Evolutionary conservation across 2,888 invertebrate species (phyloP).

Genomic region (Diabrotica balteata): DNA sequence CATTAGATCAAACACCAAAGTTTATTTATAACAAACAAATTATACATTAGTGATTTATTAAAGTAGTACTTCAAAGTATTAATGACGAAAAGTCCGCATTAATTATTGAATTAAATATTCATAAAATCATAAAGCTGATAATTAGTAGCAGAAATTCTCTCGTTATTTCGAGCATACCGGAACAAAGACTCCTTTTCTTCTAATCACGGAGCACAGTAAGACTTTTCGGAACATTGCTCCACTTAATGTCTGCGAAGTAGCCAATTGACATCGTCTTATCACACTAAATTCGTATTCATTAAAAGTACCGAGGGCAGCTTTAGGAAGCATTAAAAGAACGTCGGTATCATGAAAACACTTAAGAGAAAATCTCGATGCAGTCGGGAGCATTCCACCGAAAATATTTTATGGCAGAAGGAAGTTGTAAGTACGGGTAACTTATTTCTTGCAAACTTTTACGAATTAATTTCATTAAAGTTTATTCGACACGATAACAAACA

Average conservation of each 20-base stretch:
- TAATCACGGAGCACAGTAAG: slow-evolving; percentile 25
- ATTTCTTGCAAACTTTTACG: too few species aligned
- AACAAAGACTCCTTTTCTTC: slow-evolving; percentile 16
- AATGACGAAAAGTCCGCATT: too few species aligned
- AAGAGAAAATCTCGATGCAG: slow-evolving; percentile 18
- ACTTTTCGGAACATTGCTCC: slow-evolving; percentile 28
- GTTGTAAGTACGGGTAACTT: too few species aligned
- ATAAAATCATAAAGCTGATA: too few species aligned
- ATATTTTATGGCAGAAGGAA: slow-evolving; percentile 33
- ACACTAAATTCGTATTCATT: slow-evolving; percentile 34
- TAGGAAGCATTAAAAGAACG: slow-evolving; percentile 31
- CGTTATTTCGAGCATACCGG: slow-evolving; percentile 3
- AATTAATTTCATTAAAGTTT: too few species aligned
- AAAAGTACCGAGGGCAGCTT: slow-evolving; percentile 29
- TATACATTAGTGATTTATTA: too few species aligned
- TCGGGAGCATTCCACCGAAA: slow-evolving; percentile 26
- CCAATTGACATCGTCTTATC: slow-evolving; percentile 29
- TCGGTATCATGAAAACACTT: slow-evolving; percentile 29
- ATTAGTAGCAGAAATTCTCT: too few species aligned
- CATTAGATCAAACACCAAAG: too few species aligned
- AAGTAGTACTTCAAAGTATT: too few species aligned
- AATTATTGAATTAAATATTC: too few species aligned
- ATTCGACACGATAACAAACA: too few species aligned
- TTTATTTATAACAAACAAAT: too few species aligned
- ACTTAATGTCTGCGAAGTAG: slow-evolving; percentile 30